Evolutionary conservation across 2,113 vertebrate species (phyloP), one percentile per base, ranked within the genome.

Genomic region (Holacanthus passer): DNA sequence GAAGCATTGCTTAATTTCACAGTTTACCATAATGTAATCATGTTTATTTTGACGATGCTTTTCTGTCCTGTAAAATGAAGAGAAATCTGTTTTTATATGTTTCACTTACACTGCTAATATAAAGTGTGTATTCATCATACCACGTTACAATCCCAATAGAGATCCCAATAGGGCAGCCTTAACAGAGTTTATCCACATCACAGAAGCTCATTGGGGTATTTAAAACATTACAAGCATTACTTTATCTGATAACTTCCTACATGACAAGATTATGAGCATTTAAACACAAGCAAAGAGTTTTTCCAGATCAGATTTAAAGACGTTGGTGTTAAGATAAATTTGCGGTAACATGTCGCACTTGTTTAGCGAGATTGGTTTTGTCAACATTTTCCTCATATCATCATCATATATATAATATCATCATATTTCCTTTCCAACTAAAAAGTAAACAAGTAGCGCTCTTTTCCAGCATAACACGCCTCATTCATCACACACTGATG

Each of bases 1-100:
- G 56, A 87, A 53, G 77, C 12, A 81, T 84, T 43, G 56, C 69
- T 77, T 77, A 43, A 87, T 77, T 70, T 77, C 37, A 41, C 43
- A 2, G 1, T 48, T 65, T 22, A 32, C 31, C 7, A 13, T n/a
- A 39, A 12, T 64, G 48, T 71, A 60, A 64, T 71, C 12, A 37
- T 9, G 29, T 48, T 80, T 45, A 20, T 31, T 31, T 39, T n/a
- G 27, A 56, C 64, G 37, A 45, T 43, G 52, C 14, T n/a, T 65
- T 47, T 48, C 19, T 7, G 20, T 53, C 47, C 37, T 19, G n/a
- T 14, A 24, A 45, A 4, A 45, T 47, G 27, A 52, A 37, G 35
- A 69, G 20, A 45, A 62, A 74, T 22, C 2, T 52, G 43, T 39
- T 65, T 7, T 24, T 69, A 10, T 14, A 39, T 17, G 9, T 32